Evolutionary conservation across 1,140 invertebrate genomes (phyloP).

Genomic region (Argopecten irradians): DNA sequence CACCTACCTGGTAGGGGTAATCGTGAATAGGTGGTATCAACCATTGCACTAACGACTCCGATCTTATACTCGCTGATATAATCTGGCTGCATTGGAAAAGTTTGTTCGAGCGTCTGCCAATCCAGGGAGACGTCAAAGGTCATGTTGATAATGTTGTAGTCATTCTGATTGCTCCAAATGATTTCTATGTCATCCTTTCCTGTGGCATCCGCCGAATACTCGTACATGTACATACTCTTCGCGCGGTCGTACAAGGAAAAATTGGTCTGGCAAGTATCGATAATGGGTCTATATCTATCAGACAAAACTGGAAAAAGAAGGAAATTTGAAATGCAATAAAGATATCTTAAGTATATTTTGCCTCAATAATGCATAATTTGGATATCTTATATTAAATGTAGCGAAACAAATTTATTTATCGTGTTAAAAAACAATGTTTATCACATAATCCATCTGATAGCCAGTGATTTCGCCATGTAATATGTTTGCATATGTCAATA

Average conservation of each 20-base stretch:
- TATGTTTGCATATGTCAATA: no score
- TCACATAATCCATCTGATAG: no score
- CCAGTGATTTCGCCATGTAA: no score
- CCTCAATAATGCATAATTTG: no score
- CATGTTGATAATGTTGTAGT: neutral
- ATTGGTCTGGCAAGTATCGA: neutral
- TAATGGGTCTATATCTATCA: neutral
- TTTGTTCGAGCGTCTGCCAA: neutral
- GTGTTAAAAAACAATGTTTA: no score
- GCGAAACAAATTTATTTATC: no score
- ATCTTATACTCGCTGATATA: neutral
- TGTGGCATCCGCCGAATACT: neutral
- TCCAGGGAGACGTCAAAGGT: neutral
- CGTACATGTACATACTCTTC: neutral
- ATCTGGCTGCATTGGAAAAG: neutral
- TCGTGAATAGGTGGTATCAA: neutral
- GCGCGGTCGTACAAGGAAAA: neutral
- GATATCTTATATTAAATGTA: no score
- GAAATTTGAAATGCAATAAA: neutral
- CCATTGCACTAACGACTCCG: neutral
- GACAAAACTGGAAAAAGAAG: neutral
- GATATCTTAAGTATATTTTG: no score
- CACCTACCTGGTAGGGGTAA: neutral
- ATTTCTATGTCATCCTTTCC: neutral
- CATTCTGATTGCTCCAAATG: slow-evolving; percentile 27